Base-by-base conservation (phyloP, 2,797 vertebrate species). In the Phataginus tetradactyla region DNA sequence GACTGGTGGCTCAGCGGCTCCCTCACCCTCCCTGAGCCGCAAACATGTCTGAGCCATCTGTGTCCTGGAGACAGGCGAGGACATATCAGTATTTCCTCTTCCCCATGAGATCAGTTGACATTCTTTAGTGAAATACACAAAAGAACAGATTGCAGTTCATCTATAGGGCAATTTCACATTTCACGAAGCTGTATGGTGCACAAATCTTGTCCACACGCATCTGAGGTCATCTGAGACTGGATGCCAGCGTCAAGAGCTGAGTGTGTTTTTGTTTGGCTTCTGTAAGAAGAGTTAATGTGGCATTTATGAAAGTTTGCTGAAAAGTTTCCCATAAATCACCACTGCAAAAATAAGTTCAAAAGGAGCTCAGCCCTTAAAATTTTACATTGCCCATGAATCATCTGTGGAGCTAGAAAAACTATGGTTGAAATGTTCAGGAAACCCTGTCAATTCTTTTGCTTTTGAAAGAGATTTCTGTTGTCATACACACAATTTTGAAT, bases 391-490 rank as follows among this genome's bases (percentile, higher is more conserved):
- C 14, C 37, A 23, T 5, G 72, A 81, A 59, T 39, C 64, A 63
- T 90, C 34, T 27, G 42, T 32, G 74, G 64, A 55, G 55, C 80
- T 68, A 42, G 49, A 74, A 49, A 90, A 90, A 45, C 69, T 49
- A 21, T 8, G 86, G 68, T 13, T 49, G 57, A 77, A 72, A 57
- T 17, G 63, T 83, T 90, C 90, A 94, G 93, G 84, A 96, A 96
- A 68, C 59, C 75, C 71, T 95, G 94, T 92, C 90, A 92, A 81
- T 86, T 85, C 74, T 84, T 61, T 42, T 34, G 57, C 90, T 94
- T 93, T 92, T 91, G 80, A 92, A 94, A 95, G 85, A 78, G 49
- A 72, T 86, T 77, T 94, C 81, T 79, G 72, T 61, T 88, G 90
- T 86, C 84, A 72, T 21, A 85, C 34, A 45, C 45, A 85, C 21